These are phyloP conservation scores for Dreissena polymorpha DNA, from an alignment of 1,140 invertebrate species.

Conservation along the genomic window DNA sequence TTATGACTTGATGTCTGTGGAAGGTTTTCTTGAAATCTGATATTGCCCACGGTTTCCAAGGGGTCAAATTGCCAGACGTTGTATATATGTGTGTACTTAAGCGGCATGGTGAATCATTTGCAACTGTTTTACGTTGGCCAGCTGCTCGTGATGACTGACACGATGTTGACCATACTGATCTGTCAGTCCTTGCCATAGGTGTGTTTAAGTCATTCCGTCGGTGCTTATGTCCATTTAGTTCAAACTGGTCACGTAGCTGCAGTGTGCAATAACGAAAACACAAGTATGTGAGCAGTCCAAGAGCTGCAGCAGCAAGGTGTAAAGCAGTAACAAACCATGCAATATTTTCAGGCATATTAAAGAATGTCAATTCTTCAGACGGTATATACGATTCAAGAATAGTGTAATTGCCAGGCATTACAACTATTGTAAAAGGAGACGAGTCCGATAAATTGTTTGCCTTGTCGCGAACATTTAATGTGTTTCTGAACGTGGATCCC, in stretches of 20 bases:
- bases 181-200: too few relatives aligned
- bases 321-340: slow-evolving; percentile 35
- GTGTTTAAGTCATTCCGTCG: too few relatives aligned
- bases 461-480: slow-evolving; percentile 19
- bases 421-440: slow-evolving; percentile 34
- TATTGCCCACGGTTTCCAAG: too few relatives aligned
- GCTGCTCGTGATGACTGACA: too few relatives aligned
- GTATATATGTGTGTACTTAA: too few relatives aligned
- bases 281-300: slow-evolving; percentile 11
- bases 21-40: too few relatives aligned
- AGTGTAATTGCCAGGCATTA: slow-evolving; percentile 32
- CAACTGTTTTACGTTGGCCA: too few relatives aligned
- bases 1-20: too few relatives aligned
- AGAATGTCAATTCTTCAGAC: slow-evolving; percentile 19
- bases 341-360: slow-evolving; percentile 42
- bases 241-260: not conserved
- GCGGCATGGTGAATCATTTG: too few relatives aligned
- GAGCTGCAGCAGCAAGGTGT: slow-evolving; percentile 9
- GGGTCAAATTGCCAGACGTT: too few relatives aligned
- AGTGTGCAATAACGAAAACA: slow-evolving; percentile 3
- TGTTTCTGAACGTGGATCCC: slow-evolving; percentile 34
- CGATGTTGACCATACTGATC: too few relatives aligned
- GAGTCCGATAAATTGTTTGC: not conserved
- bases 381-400: slow-evolving; percentile 20
- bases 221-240: too few relatives aligned